Evolutionary conservation across 2,797 vertebrate species (phyloP).

Genomic region (Helostoma temminkii): DNA sequence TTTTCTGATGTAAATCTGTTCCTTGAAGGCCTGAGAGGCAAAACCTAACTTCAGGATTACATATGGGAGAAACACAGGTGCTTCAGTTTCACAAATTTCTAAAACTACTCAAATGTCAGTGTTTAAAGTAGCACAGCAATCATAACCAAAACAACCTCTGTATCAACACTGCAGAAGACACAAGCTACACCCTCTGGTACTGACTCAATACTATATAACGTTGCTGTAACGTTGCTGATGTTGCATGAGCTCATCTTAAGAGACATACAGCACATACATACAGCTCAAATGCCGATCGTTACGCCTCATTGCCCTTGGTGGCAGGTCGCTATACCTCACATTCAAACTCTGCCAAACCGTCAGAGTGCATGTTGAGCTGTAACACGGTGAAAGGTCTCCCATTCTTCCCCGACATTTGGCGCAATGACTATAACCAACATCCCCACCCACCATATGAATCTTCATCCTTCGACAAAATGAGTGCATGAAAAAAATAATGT

Average conservation of each 20-base stretch:
- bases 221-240: constrained; percentile 10
- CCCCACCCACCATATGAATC: constrained; percentile 9
- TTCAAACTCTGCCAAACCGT: constrained; percentile 46
- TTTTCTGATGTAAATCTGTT: constrained; percentile 26
- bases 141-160: constrained; percentile 2
- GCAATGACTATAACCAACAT: constrained; percentile 35
- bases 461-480: constrained; percentile 5
- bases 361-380: constrained; percentile 30
- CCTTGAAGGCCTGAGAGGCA: neutral
- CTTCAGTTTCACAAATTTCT: constrained; percentile 16
- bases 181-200: constrained; percentile 19
- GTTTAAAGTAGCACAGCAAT: neutral
- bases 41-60: no score
- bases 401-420: constrained; percentile 39
- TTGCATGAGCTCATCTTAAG: constrained; percentile 41
- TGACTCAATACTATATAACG: constrained; percentile 20
- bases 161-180: constrained; percentile 24
- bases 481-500: neutral
- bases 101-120: constrained; percentile 16
- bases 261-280: constrained; percentile 32
- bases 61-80: no score
- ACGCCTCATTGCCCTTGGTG: constrained; percentile 33
- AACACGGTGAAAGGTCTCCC: constrained; percentile 26
- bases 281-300: constrained; percentile 40
- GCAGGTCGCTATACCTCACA: constrained; percentile 32